phyloP scores from a whole-genome alignment of 2,113 vertebrate genomes.

The Electrona antarctica region DNA sequence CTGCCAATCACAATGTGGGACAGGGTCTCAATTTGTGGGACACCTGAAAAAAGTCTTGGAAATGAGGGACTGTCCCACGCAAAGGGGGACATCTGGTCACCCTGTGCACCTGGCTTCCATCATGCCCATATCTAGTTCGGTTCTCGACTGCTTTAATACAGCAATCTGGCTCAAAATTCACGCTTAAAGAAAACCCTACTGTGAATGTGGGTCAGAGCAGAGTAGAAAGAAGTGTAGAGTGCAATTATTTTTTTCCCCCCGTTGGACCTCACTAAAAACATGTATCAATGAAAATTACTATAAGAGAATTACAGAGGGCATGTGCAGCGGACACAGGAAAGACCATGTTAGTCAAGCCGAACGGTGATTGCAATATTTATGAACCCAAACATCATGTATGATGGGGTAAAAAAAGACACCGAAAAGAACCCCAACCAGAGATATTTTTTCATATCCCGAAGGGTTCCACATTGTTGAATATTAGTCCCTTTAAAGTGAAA shows the following conservation, averaged over 20 bases:
- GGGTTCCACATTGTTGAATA: conserved; percentile 14
- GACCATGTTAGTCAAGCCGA: conserved; percentile 45
- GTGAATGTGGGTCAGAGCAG: conserved; percentile 29
- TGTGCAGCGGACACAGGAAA: background rate
- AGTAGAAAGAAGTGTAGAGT: background rate
- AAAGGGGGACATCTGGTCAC: background rate
- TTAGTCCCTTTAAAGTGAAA: conserved; percentile 45
- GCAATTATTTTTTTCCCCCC: background rate
- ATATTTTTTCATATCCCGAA: background rate
- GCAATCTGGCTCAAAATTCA: conserved; percentile 3
- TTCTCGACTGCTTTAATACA: background rate
- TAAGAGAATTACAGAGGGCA: background rate
- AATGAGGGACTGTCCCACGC: too few relatives aligned
- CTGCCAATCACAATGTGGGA: too few relatives aligned
- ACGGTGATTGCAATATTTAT: conserved; percentile 1
- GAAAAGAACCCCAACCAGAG: conserved; percentile 17
- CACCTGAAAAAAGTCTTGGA: too few relatives aligned
- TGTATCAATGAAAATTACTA: background rate
- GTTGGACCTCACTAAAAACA: conserved; percentile 19
- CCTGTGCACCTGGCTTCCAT: conserved; percentile 19
- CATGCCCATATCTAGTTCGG: conserved; percentile 40
- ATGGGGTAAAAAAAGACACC: conserved; percentile 1
- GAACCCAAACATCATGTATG: background rate
- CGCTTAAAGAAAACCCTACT: background rate
- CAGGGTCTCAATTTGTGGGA: too few relatives aligned